Percentiles rank a stretch among this genome's conserved stretches.
Conservation (phyloP, 30 jellyfish, hydroid and myxozoan species). For the Nemopilema nomurai region DNA sequence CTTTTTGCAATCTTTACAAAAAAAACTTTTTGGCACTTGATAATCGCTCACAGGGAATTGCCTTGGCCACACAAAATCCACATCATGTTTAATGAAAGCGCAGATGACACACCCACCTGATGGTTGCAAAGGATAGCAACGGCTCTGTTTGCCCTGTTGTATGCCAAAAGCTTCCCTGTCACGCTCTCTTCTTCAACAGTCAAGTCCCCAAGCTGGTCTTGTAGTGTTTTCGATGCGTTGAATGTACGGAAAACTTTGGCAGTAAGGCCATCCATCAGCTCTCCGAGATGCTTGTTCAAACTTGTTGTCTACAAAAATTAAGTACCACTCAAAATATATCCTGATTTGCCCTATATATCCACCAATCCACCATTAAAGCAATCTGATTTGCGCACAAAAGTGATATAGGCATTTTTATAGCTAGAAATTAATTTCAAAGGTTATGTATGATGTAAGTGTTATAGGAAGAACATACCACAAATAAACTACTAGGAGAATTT, state of each 20-base stretch:
- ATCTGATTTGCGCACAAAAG: too few species aligned
- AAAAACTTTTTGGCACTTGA: too few species aligned
- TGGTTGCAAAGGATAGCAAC: conserved; percentile 99
- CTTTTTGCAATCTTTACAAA: too few species aligned
- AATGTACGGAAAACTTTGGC: conserved; percentile 99
- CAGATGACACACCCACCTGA: conserved; percentile 64
- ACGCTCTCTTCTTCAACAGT: conserved; percentile 80
- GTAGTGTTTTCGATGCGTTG: conserved; percentile 97
- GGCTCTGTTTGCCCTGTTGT: conserved; percentile 99
- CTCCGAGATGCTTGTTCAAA: conserved; percentile 91
- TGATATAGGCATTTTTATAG: too few species aligned
- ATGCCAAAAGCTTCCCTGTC: conserved; percentile 81
- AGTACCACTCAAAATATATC: too few species aligned
- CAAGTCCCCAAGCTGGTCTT: conserved; percentile 87
- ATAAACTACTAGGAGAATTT: too few species aligned
- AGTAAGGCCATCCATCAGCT: conserved; percentile 96
- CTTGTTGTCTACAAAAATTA: conserved; percentile 73
- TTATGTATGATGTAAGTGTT: too few species aligned
- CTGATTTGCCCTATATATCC: too few species aligned
- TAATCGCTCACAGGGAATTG: too few species aligned
- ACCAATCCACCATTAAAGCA: too few species aligned
- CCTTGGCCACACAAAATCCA: not conserved
- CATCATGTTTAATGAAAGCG: not conserved
- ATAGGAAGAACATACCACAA: too few species aligned
- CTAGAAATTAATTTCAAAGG: too few species aligned